Percentiles rank a stretch among this genome's conserved stretches.
Evolutionary conservation across 2,113 vertebrate species (phyloP).

Genomic region (Nothocercus nigrocapillus): DNA sequence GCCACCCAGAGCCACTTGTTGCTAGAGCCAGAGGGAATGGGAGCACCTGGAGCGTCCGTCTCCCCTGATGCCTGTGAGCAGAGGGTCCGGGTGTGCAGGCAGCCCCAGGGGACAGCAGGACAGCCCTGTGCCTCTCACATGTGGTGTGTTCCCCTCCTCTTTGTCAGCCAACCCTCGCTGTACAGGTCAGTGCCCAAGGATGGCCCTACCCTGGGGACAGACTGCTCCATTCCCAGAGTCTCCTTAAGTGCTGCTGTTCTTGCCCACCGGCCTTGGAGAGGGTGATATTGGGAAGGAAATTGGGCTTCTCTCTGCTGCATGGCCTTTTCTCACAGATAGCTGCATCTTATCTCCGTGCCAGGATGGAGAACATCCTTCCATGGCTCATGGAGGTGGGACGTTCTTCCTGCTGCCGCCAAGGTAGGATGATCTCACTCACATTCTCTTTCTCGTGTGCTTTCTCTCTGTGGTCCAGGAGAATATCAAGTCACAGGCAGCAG

Average conservation of each 20-base stretch:
- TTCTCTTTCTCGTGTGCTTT: too few relatives aligned
- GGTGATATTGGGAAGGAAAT: background rate
- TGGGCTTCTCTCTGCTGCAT: background rate
- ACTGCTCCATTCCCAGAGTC: background rate
- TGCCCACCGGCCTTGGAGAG: background rate
- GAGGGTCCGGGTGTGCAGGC: background rate
- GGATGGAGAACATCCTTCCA: background rate
- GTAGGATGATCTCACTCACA: too few relatives aligned
- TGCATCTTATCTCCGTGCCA: rapidly evolving
- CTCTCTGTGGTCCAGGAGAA: too few relatives aligned
- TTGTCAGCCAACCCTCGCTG: background rate
- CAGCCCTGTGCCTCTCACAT: background rate
- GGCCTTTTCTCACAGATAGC: background rate
- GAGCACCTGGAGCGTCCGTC: background rate
- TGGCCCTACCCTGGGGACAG: background rate
- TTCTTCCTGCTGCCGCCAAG: background rate
- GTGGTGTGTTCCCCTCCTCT: background rate
- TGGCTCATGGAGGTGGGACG: background rate
- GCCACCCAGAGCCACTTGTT: background rate
- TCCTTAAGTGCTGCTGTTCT: background rate
- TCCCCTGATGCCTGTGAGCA: background rate
- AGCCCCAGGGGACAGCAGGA: background rate
- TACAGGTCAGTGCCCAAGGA: background rate
- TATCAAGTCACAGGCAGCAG: too few relatives aligned
- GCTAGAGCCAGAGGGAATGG: background rate